Evolutionary conservation across 2,888 invertebrate genomes (phyloP).

Genomic region (Acronicta alni): DNA sequence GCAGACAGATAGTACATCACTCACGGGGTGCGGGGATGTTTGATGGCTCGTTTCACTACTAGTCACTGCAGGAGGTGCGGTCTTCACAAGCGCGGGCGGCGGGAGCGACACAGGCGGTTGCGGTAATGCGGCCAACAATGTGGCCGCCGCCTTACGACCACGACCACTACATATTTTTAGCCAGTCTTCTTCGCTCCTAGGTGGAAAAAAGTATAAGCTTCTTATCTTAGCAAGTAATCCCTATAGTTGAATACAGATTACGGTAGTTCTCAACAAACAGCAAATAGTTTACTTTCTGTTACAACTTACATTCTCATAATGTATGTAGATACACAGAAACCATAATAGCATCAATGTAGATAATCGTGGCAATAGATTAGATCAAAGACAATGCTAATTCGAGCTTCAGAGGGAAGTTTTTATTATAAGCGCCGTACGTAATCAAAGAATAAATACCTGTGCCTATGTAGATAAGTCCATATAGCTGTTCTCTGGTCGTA

Average conservation of each 20-base stretch:
- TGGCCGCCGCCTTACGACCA: slow-evolving; percentile 68
- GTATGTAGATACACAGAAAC: no score
- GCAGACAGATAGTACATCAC: slow-evolving; percentile 16
- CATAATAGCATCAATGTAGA: no score
- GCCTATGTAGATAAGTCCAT: slow-evolving; percentile 98
- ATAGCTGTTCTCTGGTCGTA: slow-evolving; percentile 97
- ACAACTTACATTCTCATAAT: no score
- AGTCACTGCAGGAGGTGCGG: slow-evolving; percentile 7
- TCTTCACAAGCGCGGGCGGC: slow-evolving; percentile 18
- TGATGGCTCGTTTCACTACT: slow-evolving; percentile 15
- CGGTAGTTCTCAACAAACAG: no score
- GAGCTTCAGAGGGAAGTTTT: no score
- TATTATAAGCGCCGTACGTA: no score
- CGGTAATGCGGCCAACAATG: slow-evolving; percentile 10
- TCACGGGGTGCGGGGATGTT: slow-evolving; percentile 54
- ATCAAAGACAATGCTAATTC: no score
- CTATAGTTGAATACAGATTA: no score
- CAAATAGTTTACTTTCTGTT: no score
- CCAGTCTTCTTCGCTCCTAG: slow-evolving; percentile 84
- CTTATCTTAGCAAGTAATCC: neutral
- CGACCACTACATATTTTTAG: slow-evolving; percentile 69
- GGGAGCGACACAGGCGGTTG: slow-evolving; percentile 47
- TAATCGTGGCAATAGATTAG: no score
- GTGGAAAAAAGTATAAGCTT: neutral
- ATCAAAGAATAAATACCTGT: slow-evolving; percentile 72